Percentiles rank a stretch among this genome's conserved stretches.
Evolutionary conservation across 1,140 invertebrate genomes (phyloP).

Genomic region (Aphelinus certus): DNA sequence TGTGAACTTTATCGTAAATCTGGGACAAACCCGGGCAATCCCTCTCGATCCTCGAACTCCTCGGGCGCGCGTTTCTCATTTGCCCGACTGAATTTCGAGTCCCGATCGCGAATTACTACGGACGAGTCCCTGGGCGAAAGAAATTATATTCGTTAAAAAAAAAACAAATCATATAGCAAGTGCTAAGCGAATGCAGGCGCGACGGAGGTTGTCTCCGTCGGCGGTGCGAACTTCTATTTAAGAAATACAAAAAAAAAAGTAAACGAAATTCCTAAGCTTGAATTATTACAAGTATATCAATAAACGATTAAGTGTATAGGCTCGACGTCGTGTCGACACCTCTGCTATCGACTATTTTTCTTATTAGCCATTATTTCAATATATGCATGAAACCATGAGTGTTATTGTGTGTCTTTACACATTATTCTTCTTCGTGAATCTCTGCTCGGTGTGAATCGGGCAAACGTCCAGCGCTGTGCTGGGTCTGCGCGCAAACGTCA

Average conservation of each 20-base stretch:
- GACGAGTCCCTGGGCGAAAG: conserved; percentile 45
- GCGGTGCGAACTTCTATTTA: conserved; percentile 53
- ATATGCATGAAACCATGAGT: background rate
- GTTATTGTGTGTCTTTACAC: too few species aligned
- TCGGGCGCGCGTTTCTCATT: background rate
- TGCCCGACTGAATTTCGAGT: conserved; percentile 7
- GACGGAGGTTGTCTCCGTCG: conserved; percentile 53
- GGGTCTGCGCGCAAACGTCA: conserved; percentile 41
- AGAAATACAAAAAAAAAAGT: conserved; percentile 39
- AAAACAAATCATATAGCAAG: conserved; percentile 42
- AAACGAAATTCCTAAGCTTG: conserved; percentile 46
- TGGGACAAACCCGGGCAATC: conserved; percentile 39
- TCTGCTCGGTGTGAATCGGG: conserved; percentile 34
- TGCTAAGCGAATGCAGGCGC: conserved; percentile 55
- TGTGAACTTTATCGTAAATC: conserved; percentile 51
- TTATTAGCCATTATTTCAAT: conserved; percentile 2
- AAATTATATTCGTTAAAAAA: conserved; percentile 47
- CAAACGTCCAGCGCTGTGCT: conserved; percentile 39
- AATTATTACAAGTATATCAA: conserved; percentile 48
- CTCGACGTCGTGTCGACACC: conserved; percentile 52
- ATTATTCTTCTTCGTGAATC: conserved; percentile 15
- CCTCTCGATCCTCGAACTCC: background rate
- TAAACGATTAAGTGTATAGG: conserved; percentile 47
- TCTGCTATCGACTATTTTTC: conserved; percentile 42
- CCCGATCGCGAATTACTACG: conserved; percentile 10